Base-by-base conservation (phyloP, 92 coral and sea anemone species). In the Bergia sp. region DNA sequence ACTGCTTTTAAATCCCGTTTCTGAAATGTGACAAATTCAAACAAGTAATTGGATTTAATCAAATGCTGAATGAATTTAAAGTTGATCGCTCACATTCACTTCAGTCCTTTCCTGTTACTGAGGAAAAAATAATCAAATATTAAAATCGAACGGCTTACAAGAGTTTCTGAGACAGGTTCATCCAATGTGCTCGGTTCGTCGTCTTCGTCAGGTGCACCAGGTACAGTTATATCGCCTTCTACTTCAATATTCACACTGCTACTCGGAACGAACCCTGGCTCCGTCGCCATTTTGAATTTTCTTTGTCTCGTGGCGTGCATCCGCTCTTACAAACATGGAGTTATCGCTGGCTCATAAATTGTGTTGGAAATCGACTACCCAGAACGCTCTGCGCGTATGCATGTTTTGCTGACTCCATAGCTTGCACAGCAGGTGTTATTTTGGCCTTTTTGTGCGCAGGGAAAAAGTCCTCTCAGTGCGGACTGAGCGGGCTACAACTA, bases 141-240 rank as follows among this genome's bases (percentile, higher is more conserved):
- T 53, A 53, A 18, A 53, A 12, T 11, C 13, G 58, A 53, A 61
- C 40, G 37, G 78, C 97, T 91, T 81, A 97, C 99, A 82, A 97
- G 89, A 43, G 99, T 97, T 80, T 92, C 98, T 7, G 93, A 77
- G 11, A 97, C 98, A 41, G 99, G 98, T 72, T 97, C 99, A 84
- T 97, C 97, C 80, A 97, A 87, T 12, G 99, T 97, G 92, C 97
- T 97, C 80, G 97, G 97, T 87, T 91, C 98, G 75, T 97, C 99
- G 29, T 95, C 97, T 76, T 92, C 96, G 15, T 97, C 99, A 23
- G 99, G 99, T 44, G 99, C 99, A 12, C 99, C 99, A 12, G 99
- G 99, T 37, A 97, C 98, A 11, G 99, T 97, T 66, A 97, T 97
- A 89, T 97, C 99, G 79, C 99, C 99, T 91, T 97, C 99, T 41